Conservation (phyloP, 2,888 invertebrate species). For the Drosophila rubida region DNA sequence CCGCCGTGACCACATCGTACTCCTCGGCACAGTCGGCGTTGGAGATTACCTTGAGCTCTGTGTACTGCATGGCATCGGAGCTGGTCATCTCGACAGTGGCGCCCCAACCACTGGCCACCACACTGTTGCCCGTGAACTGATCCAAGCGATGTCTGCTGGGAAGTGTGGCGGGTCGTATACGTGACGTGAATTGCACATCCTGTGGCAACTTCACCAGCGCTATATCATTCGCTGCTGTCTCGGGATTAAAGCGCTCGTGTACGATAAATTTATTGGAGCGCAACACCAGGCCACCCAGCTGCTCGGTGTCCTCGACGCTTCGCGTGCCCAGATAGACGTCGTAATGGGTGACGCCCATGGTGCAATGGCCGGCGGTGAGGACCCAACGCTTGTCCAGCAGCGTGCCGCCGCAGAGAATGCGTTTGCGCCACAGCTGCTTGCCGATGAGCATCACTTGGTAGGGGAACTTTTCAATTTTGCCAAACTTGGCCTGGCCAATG, state of each 20-base stretch:
- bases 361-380: slow-evolving; percentile 84
- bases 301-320: slow-evolving; percentile 73
- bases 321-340: slow-evolving; percentile 83
- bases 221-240: slow-evolving; percentile 83
- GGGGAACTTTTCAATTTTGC: slow-evolving; percentile 82
- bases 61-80: slow-evolving; percentile 83
- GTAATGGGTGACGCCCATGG: slow-evolving; percentile 81
- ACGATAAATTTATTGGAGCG: slow-evolving; percentile 81
- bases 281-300: slow-evolving; percentile 76
- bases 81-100: slow-evolving; percentile 72
- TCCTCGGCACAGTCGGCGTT: slow-evolving; percentile 80
- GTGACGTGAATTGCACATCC: slow-evolving; percentile 73
- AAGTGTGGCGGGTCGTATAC: slow-evolving; percentile 81
- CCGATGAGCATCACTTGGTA: slow-evolving; percentile 85
- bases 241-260: slow-evolving; percentile 81
- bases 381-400: slow-evolving; percentile 83
- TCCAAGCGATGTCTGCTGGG: slow-evolving; percentile 61
- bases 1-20: slow-evolving; percentile 81
- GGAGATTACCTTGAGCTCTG: slow-evolving; percentile 82
- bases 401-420: slow-evolving; percentile 84
- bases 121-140: slow-evolving; percentile 74
- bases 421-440: slow-evolving; percentile 80
- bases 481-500: slow-evolving; percentile 81
- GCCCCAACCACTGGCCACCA: slow-evolving; percentile 84
- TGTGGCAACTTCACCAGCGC: slow-evolving; percentile 82